phyloP scores from a whole-genome alignment of 2,888 invertebrate species.

The Drosophila phalerata region DNA sequence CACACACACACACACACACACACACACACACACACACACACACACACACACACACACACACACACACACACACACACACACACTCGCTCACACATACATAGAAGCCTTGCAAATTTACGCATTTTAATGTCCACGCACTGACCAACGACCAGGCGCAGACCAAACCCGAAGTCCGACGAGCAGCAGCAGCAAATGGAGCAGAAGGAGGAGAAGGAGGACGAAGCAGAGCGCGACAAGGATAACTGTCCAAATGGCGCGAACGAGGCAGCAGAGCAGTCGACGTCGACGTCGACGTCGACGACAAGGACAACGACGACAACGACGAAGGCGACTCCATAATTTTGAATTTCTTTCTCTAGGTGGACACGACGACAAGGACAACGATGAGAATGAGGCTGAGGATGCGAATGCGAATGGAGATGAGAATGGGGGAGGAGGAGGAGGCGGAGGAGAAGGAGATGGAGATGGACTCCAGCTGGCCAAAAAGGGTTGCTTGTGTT shows the following conservation, averaged over 20 bases:
- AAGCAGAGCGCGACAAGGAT: constrained; percentile 28
- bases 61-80: constrained; percentile 6
- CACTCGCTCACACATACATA: background rate
- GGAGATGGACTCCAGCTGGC: constrained; percentile 38
- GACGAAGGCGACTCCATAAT: constrained; percentile 68
- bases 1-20: constrained; percentile 6
- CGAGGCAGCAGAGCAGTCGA: constrained; percentile 22
- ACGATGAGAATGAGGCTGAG: constrained; percentile 12
- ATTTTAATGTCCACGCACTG: constrained; percentile 75
- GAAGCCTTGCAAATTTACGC: constrained; percentile 73
- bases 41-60: constrained; percentile 13
- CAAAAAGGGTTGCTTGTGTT: constrained; percentile 70
- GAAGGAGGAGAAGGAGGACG: background rate
- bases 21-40: background rate
- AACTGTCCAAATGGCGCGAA: constrained; percentile 18
- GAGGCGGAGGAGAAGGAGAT: background rate
- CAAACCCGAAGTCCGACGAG: constrained; percentile 32
- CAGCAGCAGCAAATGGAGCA: constrained; percentile 5
- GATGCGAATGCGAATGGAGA: constrained; percentile 4
- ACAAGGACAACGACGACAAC: constrained; percentile 21
- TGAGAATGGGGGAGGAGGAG: background rate
- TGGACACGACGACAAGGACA: constrained; percentile 42
- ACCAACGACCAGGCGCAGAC: constrained; percentile 49
- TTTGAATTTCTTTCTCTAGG: constrained; percentile 71
- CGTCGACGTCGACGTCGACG: constrained; percentile 1